Evolutionary conservation across 2,113 vertebrate species (phyloP).

Genomic region (Deroptyus accipitrinus): DNA sequence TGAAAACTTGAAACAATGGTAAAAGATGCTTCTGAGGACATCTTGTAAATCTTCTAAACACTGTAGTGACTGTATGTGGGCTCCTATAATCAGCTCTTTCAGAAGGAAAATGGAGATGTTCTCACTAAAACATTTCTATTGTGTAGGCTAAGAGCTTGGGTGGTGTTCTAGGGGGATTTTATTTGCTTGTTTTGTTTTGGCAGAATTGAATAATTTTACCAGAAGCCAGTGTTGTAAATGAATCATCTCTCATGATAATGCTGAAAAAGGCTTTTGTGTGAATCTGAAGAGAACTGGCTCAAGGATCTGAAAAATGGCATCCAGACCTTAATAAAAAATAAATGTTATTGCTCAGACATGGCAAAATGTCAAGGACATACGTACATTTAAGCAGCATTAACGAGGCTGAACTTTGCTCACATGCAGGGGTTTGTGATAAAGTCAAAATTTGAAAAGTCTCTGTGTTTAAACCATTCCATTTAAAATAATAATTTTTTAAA

Average conservation of each 20-base stretch:
- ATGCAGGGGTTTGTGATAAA: background rate
- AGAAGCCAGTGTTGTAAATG: background rate
- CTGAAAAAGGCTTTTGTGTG: background rate
- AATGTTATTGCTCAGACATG: background rate
- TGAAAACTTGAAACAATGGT: background rate
- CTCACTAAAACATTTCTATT: background rate
- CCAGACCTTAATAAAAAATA: background rate
- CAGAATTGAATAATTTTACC: background rate
- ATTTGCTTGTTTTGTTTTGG: constrained; percentile 5
- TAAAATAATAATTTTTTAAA: background rate
- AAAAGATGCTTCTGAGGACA: background rate
- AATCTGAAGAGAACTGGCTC: background rate
- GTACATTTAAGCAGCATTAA: constrained; percentile 15
- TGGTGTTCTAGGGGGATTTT: background rate
- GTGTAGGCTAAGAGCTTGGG: background rate
- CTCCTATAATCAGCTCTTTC: background rate
- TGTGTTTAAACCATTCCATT: background rate
- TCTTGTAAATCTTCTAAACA: constrained; percentile 6
- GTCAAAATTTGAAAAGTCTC: background rate
- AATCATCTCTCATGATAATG: background rate
- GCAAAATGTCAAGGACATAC: constrained; percentile 25
- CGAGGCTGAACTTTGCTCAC: constrained; percentile 20
- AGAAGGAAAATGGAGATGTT: background rate
- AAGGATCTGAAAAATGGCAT: background rate
- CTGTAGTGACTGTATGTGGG: background rate